Conservation (phyloP, 2,113 vertebrate genomes). For the Gobiocypris rarus region DNA sequence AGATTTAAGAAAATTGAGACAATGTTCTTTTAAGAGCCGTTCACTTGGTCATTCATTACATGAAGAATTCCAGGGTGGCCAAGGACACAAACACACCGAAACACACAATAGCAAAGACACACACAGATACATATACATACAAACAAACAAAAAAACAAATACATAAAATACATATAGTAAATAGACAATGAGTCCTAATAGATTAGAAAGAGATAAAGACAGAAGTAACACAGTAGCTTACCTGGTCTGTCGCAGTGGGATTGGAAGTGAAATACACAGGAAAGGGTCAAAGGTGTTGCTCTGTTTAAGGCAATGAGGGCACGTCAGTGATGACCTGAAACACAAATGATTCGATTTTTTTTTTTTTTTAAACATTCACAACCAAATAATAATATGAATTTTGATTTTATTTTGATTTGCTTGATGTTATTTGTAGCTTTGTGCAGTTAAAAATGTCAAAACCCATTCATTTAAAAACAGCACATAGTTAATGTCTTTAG, state of each 20-base stretch:
- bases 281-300: constrained; percentile 98
- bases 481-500: too few species aligned
- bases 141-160: background rate
- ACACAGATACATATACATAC: background rate
- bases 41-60: constrained; percentile 4
- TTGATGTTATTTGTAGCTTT: too few species aligned
- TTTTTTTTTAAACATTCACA: too few species aligned
- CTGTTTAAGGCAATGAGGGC: constrained; percentile 94
- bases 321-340: constrained; percentile 91
- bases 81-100: background rate
- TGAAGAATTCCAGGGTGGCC: background rate
- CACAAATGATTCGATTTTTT: too few species aligned
- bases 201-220: background rate
- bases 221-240: constrained; percentile 62
- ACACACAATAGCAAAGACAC: background rate
- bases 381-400: too few species aligned
- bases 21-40: constrained; percentile 4
- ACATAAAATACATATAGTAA: background rate
- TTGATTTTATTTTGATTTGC: too few species aligned
- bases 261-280: constrained; percentile 91
- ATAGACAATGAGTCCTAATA: background rate
- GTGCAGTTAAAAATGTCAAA: background rate
- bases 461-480: too few species aligned
- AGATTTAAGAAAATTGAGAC: constrained; percentile 33
- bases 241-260: constrained; percentile 93